These are phyloP conservation scores for Heterodera carotae DNA, from an alignment of 1,140 invertebrate species.

Conservation along the genomic window DNA sequence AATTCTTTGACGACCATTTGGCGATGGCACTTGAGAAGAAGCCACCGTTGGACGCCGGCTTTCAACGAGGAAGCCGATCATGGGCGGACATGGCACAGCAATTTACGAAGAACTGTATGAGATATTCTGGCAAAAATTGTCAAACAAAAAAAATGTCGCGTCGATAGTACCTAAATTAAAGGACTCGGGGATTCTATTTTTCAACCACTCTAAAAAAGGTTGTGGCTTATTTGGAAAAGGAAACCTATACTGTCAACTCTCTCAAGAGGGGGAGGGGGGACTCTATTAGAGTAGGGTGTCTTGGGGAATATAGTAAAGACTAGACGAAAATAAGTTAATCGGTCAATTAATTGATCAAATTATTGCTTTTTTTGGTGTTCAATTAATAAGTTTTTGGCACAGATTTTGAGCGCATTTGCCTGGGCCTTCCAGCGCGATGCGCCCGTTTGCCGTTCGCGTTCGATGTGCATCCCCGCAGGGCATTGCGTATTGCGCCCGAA, in stretches of 20 bases:
- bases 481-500: not conserved
- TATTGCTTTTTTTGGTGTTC: too few species aligned
- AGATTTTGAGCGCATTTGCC: constrained; percentile 25
- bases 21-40: constrained; percentile 18
- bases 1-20: constrained; percentile 33
- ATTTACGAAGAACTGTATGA: not conserved
- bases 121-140: too few species aligned
- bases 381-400: not conserved
- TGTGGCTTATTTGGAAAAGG: too few species aligned
- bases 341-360: too few species aligned
- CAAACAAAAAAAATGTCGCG: constrained; percentile 6
- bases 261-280: too few species aligned
- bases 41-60: not conserved
- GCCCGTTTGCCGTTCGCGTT: constrained; percentile 15
- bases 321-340: too few species aligned
- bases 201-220: constrained; percentile 26
- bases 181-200: too few species aligned
- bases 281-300: too few species aligned
- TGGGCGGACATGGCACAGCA: not conserved
- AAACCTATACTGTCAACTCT: too few species aligned
- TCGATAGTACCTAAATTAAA: too few species aligned
- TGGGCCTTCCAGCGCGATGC: not conserved
- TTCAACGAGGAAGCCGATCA: not conserved
- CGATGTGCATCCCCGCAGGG: constrained; percentile 20
- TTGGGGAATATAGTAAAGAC: too few species aligned